These are phyloP conservation scores for Anabacerthia variegaticeps DNA, from an alignment of 2,797 vertebrate genomes.

Conservation along the genomic window DNA sequence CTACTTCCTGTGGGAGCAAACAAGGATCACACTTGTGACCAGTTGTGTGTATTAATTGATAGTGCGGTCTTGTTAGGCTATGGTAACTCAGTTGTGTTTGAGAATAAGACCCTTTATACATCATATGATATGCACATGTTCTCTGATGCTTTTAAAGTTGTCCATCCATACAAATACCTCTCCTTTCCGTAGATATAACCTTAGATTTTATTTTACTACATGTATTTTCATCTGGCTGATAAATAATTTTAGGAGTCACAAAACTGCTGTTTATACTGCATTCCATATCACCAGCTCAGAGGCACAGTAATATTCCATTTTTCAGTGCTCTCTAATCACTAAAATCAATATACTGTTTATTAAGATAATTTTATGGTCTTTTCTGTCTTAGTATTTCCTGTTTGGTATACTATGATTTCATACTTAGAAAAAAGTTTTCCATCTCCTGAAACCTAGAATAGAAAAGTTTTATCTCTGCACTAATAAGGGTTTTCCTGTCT, in stretches of 20 bases:
- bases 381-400: not conserved
- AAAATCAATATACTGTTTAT: not conserved
- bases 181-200: not conserved
- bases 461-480: not conserved
- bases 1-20: not conserved
- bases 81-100: not conserved
- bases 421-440: not conserved
- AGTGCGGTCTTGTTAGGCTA: not conserved
- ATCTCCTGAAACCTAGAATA: not conserved
- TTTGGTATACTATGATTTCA: not conserved
- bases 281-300: not conserved
- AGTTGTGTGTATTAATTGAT: not conserved
- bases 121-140: not conserved
- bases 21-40: not conserved
- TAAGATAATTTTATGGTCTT: not conserved
- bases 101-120: not conserved
- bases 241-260: not conserved
- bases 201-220: not conserved
- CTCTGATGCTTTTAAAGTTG: not conserved
- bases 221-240: not conserved
- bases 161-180: not conserved
- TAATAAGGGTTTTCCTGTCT: not conserved
- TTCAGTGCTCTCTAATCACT: not conserved
- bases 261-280: not conserved
- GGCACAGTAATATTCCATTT: not conserved